Conservation (phyloP, 2,113 vertebrate species). For the Nansenia antarctica region DNA sequence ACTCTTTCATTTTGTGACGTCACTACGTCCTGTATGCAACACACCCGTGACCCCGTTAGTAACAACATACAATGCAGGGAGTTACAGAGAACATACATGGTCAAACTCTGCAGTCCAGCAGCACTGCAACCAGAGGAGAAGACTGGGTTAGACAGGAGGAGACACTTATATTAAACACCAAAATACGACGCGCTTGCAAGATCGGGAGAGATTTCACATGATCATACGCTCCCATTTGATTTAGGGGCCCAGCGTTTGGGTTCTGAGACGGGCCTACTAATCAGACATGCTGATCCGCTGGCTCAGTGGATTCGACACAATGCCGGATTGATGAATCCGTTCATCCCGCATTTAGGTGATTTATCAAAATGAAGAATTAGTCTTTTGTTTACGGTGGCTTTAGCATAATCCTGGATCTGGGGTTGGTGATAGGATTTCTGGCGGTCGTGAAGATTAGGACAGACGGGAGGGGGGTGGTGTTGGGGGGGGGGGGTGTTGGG, state of each 20-base stretch:
- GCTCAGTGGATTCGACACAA: slow-evolving; percentile 15
- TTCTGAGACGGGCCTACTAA: slow-evolving; percentile 2
- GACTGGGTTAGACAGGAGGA: not conserved
- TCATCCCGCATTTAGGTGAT: not conserved
- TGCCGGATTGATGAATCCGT: slow-evolving; percentile 19
- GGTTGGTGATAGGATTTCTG: slow-evolving; percentile 35
- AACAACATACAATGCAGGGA: not conserved
- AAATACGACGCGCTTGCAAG: too few species aligned
- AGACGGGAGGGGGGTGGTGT: not conserved
- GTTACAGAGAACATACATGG: slow-evolving; percentile 67
- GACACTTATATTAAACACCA: too few species aligned
- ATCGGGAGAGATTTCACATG: slow-evolving; percentile 7
- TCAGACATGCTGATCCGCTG: slow-evolving; percentile 11
- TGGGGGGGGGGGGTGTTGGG: too few species aligned
- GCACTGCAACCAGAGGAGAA: slow-evolving; percentile 51
- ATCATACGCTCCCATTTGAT: not conserved
- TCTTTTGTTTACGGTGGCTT: slow-evolving; percentile 33
- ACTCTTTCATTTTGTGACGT: too few species aligned
- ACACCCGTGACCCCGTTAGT: too few species aligned
- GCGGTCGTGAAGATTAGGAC: slow-evolving; percentile 21
- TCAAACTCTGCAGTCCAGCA: slow-evolving; percentile 70
- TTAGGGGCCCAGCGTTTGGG: not conserved
- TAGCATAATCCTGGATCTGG: slow-evolving; percentile 36
- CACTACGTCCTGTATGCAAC: too few species aligned
- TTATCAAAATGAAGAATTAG: slow-evolving; percentile 21